Evolutionary conservation across 2,797 vertebrate genomes (phyloP).

Genomic region (Acipenser ruthenus): DNA sequence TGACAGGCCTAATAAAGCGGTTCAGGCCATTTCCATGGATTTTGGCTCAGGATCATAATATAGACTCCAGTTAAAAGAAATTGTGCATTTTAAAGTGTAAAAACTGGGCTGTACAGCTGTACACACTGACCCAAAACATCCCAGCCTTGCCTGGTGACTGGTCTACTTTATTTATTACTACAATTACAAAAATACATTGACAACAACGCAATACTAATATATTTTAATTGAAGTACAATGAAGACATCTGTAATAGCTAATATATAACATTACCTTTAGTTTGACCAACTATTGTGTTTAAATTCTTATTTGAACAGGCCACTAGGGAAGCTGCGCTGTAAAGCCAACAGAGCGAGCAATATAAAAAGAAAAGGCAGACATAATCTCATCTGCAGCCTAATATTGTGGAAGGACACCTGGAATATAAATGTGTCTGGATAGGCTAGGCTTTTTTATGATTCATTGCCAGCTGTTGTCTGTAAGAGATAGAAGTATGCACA

Average conservation of each 20-base stretch:
- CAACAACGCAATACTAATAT: not conserved
- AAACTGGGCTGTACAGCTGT: constrained; percentile 9
- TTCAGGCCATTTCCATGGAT: constrained; percentile 1
- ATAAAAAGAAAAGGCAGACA: constrained; percentile 30
- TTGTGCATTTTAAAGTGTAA: constrained; percentile 14
- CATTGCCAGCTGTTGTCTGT: constrained; percentile 22
- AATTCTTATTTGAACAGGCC: constrained; percentile 35
- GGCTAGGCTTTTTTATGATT: constrained; percentile 16
- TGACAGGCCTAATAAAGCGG: constrained; percentile 8
- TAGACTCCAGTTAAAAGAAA: constrained; percentile 9
- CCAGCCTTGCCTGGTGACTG: not conserved
- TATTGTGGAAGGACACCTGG: constrained; percentile 31
- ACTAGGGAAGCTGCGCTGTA: constrained; percentile 27
- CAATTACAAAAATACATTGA: too few species aligned
- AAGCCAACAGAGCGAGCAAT: constrained; percentile 32
- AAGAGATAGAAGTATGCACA: constrained; percentile 13
- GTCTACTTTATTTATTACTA: too few species aligned
- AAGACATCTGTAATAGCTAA: not conserved
- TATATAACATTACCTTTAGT: not conserved
- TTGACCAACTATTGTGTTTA: constrained; percentile 23
- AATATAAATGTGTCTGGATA: constrained; percentile 31
- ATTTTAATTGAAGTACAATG: not conserved
- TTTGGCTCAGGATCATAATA: constrained; percentile 14
- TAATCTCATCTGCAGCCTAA: constrained; percentile 36
- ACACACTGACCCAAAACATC: not conserved